Evolutionary conservation across 2,113 vertebrate genomes (phyloP), one percentile per base, ranked within the genome.

Genomic region (Istiophorus platypterus): DNA sequence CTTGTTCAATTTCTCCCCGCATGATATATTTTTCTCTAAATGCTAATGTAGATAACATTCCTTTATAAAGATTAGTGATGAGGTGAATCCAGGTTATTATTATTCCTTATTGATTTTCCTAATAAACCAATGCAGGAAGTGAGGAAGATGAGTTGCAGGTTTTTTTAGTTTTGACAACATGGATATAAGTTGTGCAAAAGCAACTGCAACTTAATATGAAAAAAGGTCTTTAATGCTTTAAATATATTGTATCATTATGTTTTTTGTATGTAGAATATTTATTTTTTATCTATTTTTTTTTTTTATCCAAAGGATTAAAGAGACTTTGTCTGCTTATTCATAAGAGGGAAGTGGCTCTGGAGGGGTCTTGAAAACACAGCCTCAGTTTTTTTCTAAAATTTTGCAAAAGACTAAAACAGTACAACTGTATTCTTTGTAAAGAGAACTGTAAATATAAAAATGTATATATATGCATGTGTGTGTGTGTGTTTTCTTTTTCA

Each of bases 1-100:
- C 14, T 59, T 62, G 65, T 51, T 81, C 56, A 31, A 24, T 59
- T 70, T 31, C 64, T 71, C 34, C 42, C 52, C 37, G 65, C 70
- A 85, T 1, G 49, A 29, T 26, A 37, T 51, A 34, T 69, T 80
- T 72, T 61, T 42, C 22, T 68, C 29, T 27, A 31, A 13, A 54
- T 9, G 10, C 31, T 47, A 12, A 17, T 10, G 26, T 27, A 6
- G 17, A 56, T 54, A 72, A 51, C 15, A 41, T 22, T 7, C 12
- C 56, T 59, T 52, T 22, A 42, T 63, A 5, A 24, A n/a, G 12
- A 64, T 37, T 10, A 41, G 51, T 10, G 5, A 41, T 17, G 11
- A 69, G n/a, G 15, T 34, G 6, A 52, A 64, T 58, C 17, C 10
- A 0, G 13, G 7, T 72, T 37, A 39, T 42, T 37, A 63, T 41